A percentile compares a stretch with the other conserved stretches of the same genome.
Conservation (phyloP, 2,113 vertebrate genomes). For the Prionailurus viverrinus region DNA sequence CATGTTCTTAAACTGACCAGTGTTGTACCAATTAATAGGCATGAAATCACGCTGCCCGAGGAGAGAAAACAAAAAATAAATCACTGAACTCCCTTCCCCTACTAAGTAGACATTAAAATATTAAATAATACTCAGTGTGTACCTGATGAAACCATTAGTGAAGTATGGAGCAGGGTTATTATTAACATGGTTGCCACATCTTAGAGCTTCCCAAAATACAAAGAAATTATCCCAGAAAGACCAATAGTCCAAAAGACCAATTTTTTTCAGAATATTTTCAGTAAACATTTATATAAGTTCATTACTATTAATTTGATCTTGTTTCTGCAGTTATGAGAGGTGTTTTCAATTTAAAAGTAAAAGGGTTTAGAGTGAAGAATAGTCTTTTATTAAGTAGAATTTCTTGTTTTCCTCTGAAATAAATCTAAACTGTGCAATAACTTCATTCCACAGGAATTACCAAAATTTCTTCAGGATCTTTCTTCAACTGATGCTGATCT, state of each 20-base stretch:
- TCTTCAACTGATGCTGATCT: conserved; percentile 97
- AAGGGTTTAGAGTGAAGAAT: conserved; percentile 38
- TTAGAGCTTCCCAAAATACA: background rate
- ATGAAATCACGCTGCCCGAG: conserved; percentile 77
- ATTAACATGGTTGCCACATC: background rate
- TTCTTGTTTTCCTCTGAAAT: background rate
- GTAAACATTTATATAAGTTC: conserved; percentile 73
- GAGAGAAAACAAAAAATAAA: conserved; percentile 83
- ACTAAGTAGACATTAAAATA: conserved; percentile 74
- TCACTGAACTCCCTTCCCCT: conserved; percentile 72
- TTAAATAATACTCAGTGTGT: conserved; percentile 75
- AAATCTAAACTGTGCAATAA: conserved; percentile 71
- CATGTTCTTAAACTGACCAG: conserved; percentile 74
- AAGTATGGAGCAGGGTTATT: conserved; percentile 7
- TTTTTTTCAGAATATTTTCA: conserved; percentile 66
- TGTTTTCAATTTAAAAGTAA: conserved; percentile 71
- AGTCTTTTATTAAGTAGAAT: background rate
- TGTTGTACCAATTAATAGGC: conserved; percentile 75
- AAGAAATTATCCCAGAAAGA: conserved; percentile 35
- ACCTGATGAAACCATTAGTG: conserved; percentile 72
- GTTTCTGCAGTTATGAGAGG: background rate
- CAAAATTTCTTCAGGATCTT: conserved; percentile 97
- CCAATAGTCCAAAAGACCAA: conserved; percentile 32
- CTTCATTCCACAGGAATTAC: conserved; percentile 91
- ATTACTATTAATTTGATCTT: conserved; percentile 74